Evolutionary conservation across 2,113 vertebrate species (phyloP), one percentile per base, ranked within the genome.

Genomic region (Brachionichthys hirsutus): DNA sequence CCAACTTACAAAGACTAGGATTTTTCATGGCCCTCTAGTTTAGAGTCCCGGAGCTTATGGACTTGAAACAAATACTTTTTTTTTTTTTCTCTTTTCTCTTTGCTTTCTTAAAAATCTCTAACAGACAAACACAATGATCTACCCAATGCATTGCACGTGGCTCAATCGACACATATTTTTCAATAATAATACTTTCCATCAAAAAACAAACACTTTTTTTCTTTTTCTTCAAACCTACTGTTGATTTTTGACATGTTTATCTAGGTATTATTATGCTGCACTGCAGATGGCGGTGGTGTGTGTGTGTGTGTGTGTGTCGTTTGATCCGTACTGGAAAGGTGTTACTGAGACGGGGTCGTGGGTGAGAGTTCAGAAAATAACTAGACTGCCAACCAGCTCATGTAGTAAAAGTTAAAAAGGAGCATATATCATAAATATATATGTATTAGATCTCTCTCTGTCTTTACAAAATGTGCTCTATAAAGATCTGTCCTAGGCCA

Each of bases 81-180:
- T 58, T 89, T 89, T 89, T 83, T 91, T 89, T 87, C 85, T 87
- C 83, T 87, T 88, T 88, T 91, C 73, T 87, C 80, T 77, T 86
- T 78, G 78, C 85, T 90, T 92, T 90, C 88, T 93, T 90, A 91
- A 90, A 92, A 91, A 91, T 91, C 91, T 91, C 86, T 91, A 92
- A 91, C 89, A 91, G 90, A 92, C 92, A 91, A 89, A 92, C 90
- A 91, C 89, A 91, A 88, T 91, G 85, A 91, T 91, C 90, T 91
- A 91, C 88, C 89, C 89, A 92, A 90, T 90, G 90, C 92, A 92
- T 92, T 93, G 91, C 92, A 92, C 92, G 89, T 90, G 90, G 92
- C 90, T 92, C 89, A 90, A 90, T 92, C 90, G 77, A 92, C 90
- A 92, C 87, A 90, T 79, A 86, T 78, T 81, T 80, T 85, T 91